Conservation (phyloP, 2,888 invertebrate species). For the Acronicta leporina region DNA sequence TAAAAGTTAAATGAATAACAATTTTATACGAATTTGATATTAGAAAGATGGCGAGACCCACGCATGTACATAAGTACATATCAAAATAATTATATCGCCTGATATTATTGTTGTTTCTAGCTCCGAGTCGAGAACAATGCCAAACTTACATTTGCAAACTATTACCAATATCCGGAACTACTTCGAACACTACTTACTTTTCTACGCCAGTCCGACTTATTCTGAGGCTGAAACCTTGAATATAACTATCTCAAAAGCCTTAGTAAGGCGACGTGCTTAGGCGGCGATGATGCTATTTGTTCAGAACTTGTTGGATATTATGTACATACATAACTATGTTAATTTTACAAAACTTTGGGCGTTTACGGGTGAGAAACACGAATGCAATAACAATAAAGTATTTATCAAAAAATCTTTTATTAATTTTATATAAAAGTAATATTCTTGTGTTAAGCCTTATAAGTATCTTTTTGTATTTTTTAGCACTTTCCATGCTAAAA, state of each 20-base stretch:
- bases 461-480: no score
- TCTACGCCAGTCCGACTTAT: not conserved
- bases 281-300: constrained; percentile 1
- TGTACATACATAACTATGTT: constrained; percentile 10
- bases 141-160: constrained; percentile 9
- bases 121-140: constrained; percentile 10
- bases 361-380: constrained; percentile 25
- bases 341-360: constrained; percentile 19
- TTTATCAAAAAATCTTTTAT: constrained; percentile 22
- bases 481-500: no score
- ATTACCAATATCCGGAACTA: not conserved
- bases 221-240: no score
- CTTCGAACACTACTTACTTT: not conserved
- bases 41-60: constrained; percentile 56
- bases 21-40: constrained; percentile 78
- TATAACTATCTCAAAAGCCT: no score
- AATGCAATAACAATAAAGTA: constrained; percentile 24
- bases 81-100: constrained; percentile 71
- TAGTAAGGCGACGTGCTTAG: no score
- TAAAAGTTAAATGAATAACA: constrained; percentile 51
- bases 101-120: constrained; percentile 53
- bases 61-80: constrained; percentile 71
- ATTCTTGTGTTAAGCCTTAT: constrained; percentile 12
- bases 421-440: constrained; percentile 26
- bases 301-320: constrained; percentile 1